phyloP scores from a whole-genome alignment of 1,140 invertebrate species.

The Limonius californicus region DNA sequence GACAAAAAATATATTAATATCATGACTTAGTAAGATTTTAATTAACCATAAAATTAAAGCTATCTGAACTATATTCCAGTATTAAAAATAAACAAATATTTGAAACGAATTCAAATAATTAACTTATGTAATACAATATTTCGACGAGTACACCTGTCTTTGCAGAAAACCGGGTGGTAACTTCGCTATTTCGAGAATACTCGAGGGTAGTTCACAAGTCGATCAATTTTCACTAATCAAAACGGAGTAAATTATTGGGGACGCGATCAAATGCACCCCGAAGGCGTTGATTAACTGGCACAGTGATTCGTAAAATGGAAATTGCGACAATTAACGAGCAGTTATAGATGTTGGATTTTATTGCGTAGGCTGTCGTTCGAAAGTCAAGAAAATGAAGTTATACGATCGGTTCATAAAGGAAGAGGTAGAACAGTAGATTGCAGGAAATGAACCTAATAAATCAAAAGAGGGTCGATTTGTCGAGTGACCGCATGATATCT shows the following conservation, averaged over 20 bases:
- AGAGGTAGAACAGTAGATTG: slow-evolving; percentile 1
- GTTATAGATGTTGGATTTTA: background rate
- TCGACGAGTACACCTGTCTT: too few species aligned
- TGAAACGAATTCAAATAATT: too few species aligned
- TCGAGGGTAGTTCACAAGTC: too few species aligned
- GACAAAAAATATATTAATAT: too few species aligned
- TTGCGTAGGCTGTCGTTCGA: background rate
- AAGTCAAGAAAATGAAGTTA: background rate
- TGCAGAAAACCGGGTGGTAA: too few species aligned
- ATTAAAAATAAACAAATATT: too few species aligned
- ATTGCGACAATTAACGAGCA: slow-evolving; percentile 6
- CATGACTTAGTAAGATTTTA: too few species aligned
- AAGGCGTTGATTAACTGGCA: background rate
- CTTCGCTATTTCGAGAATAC: too few species aligned
- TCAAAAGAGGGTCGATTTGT: slow-evolving; percentile 30
- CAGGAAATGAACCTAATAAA: slow-evolving; percentile 31
- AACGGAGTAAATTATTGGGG: background rate
- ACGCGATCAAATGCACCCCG: background rate
- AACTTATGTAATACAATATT: too few species aligned
- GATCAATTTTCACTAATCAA: background rate
- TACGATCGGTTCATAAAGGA: background rate
- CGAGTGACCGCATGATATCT: slow-evolving; percentile 30
- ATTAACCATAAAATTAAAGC: too few species aligned
- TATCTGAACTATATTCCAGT: too few species aligned
- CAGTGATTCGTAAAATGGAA: slow-evolving; percentile 7